These are phyloP conservation scores for Polypedilum pembai DNA, from an alignment of 1,140 invertebrate species.

Conservation along the genomic window DNA sequence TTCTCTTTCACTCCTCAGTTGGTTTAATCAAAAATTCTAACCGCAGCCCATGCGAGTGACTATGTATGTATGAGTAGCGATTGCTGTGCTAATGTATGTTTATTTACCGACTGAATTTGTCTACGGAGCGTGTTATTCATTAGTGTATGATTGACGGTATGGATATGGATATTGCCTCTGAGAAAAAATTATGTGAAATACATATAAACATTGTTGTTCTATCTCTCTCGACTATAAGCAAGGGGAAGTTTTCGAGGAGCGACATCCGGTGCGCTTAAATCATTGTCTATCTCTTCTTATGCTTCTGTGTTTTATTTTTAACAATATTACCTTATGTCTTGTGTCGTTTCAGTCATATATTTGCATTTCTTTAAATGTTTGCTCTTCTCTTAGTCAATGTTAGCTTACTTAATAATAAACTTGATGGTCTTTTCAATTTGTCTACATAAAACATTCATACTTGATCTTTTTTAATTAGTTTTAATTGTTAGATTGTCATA, in stretches of 20 bases:
- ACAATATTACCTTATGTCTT: neutral
- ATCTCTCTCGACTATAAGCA: neutral
- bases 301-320: neutral
- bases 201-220: neutral
- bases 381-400: too few species aligned
- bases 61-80: neutral
- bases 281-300: neutral
- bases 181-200: constrained; percentile 1
- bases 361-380: neutral
- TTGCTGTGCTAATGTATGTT: constrained; percentile 12
- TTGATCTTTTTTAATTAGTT: too few species aligned
- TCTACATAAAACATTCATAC: too few species aligned
- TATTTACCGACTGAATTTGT: constrained; percentile 4
- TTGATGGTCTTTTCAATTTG: too few species aligned
- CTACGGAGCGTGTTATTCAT: constrained; percentile 11
- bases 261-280: constrained; percentile 28
- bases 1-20: too few species aligned
- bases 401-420: too few species aligned
- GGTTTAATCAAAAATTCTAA: neutral
- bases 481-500: too few species aligned
- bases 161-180: neutral
- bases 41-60: neutral
- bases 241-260: constrained; percentile 25
- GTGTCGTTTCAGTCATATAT: neutral
- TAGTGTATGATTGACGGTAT: constrained; percentile 5